Percentiles rank a stretch among this genome's conserved stretches.
Evolutionary conservation across 2,113 vertebrate genomes (phyloP).

Genomic region (Alexandromys fortis): DNA sequence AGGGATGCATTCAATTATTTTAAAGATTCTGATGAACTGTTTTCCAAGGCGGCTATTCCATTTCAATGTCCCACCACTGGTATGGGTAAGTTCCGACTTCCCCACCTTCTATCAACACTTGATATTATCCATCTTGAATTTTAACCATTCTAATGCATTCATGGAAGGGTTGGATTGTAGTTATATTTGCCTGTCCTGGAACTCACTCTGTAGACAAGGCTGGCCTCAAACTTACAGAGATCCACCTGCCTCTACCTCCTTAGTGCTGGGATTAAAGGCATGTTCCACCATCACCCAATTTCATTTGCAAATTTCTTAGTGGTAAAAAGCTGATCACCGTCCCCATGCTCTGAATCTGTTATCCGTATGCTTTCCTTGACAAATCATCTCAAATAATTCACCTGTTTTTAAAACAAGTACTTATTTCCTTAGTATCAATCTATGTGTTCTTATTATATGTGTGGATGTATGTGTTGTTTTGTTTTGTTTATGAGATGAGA

Average conservation of each 20-base stretch:
- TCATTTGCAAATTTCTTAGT: conserved; percentile 23
- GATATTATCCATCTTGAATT: not conserved
- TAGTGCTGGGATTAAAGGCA: too few species aligned
- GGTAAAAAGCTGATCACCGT: not conserved
- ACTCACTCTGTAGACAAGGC: too few species aligned
- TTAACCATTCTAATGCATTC: not conserved
- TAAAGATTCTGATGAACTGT: not conserved
- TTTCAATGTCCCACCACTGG: not conserved
- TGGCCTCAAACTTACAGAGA: too few species aligned
- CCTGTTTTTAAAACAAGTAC: not conserved
- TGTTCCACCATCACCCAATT: too few species aligned
- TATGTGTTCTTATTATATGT: not conserved
- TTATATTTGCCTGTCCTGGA: not conserved
- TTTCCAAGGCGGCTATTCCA: not conserved
- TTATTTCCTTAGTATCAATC: not conserved
- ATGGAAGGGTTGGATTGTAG: not conserved
- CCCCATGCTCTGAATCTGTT: not conserved
- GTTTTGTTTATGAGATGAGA: not conserved
- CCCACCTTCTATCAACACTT: not conserved
- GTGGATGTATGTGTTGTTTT: not conserved
- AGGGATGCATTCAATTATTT: not conserved
- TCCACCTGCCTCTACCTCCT: too few species aligned
- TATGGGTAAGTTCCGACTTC: not conserved
- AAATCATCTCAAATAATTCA: not conserved
- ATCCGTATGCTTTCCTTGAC: not conserved